Evolutionary conservation across 2,888 invertebrate genomes (phyloP).

Genomic region (Brachypterus glaber): DNA sequence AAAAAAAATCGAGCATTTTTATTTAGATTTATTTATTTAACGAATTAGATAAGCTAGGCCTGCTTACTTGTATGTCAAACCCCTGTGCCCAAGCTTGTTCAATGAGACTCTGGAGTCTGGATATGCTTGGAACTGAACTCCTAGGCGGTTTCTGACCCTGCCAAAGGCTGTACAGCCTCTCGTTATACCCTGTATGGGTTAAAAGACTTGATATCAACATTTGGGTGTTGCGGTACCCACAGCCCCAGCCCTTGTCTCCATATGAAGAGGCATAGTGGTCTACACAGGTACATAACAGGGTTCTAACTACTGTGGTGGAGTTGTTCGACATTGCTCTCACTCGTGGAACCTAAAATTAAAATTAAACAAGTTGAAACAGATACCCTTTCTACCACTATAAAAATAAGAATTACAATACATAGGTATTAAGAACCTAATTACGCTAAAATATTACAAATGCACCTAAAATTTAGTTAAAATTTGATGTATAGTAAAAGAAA

Average conservation of each 20-base stretch:
- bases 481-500: too few relatives aligned
- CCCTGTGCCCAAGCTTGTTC: conserved; percentile 76
- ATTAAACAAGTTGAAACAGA: too few relatives aligned
- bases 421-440: too few relatives aligned
- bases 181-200: conserved; percentile 59
- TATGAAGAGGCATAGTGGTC: conserved; percentile 84
- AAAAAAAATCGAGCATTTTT: too few relatives aligned
- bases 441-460: too few relatives aligned
- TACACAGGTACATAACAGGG: conserved; percentile 67
- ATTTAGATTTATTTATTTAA: neutral
- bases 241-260: conserved; percentile 87
- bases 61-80: conserved; percentile 61
- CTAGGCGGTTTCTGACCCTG: conserved; percentile 45
- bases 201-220: conserved; percentile 81
- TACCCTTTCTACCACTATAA: too few relatives aligned
- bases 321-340: conserved; percentile 45
- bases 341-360: conserved; percentile 40
- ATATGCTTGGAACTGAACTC: conserved; percentile 74
- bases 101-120: conserved; percentile 71
- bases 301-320: conserved; percentile 55
- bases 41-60: too few relatives aligned
- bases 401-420: too few relatives aligned
- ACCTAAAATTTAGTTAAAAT: too few relatives aligned
- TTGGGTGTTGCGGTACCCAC: conserved; percentile 85
- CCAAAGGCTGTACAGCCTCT: conserved; percentile 45